Percentiles rank a stretch among this genome's conserved stretches.
phyloP scores from a whole-genome alignment of 2,113 vertebrate genomes.

The Typhlomys cinereus region DNA sequence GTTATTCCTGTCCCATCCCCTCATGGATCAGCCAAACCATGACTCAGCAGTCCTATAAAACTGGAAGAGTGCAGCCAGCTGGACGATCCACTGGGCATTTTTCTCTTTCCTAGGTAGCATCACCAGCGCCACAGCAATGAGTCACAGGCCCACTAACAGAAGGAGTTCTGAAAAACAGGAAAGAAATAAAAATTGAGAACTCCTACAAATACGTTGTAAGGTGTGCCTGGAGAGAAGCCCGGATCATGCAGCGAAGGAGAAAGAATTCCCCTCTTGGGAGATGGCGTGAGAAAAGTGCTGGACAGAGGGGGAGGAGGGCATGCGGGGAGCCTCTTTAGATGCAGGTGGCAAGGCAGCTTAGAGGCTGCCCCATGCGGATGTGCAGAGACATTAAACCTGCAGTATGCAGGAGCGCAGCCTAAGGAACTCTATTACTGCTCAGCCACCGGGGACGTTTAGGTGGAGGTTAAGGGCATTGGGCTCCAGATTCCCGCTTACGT shows the following conservation, averaged over 20 bases:
- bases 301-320: constrained; percentile 34
- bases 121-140: background rate
- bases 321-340: constrained; percentile 43
- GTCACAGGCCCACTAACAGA: background rate
- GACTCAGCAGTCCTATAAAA: background rate
- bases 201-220: constrained; percentile 74
- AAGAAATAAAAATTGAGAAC: constrained; percentile 66
- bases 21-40: background rate
- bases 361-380: constrained; percentile 79
- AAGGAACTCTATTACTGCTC: constrained; percentile 77
- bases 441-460: constrained; percentile 78
- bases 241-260: constrained; percentile 64
- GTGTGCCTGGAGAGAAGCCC: constrained; percentile 64
- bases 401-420: constrained; percentile 78
- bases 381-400: constrained; percentile 77
- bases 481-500: constrained; percentile 77
- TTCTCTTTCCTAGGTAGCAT: background rate
- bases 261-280: constrained; percentile 76
- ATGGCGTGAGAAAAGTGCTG: constrained; percentile 66
- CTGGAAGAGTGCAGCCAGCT: background rate
- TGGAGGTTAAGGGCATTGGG: constrained; percentile 78
- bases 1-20: background rate
- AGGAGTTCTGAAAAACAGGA: constrained; percentile 34
- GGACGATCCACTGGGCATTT: background rate
- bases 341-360: constrained; percentile 74